Evolutionary conservation across 1,140 invertebrate species (phyloP), one percentile per base, ranked within the genome.

Genomic region (Archegozetes longisetosus): DNA sequence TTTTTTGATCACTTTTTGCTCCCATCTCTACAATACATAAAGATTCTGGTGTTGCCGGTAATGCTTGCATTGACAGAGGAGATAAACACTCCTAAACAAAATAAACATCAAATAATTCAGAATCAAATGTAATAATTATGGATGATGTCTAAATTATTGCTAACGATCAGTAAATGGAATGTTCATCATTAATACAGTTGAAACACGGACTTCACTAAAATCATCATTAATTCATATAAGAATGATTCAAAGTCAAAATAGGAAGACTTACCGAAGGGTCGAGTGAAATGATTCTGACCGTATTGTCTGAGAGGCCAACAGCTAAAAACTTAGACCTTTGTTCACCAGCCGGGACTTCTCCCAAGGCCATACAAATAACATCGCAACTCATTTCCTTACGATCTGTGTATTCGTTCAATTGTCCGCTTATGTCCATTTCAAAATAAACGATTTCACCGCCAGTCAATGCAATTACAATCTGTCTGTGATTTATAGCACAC

Each of bases 391-490:
- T 88, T 69, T 96, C 91, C 23, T 62, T 62, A 20, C 64, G 53
- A 69, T 98, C 92, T 4, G 89, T 95, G 67, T 96, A 98, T 70
- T 99, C 96, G 72, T 98, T 97, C 27, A 99, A 74, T 74, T 97
- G 91, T 0, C 94, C 94, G 65, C 88, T 90, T 63, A 87, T 84
- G 73, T 98, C 94, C 92, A 99, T 94, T 79, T 98, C 95, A 74
- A 99, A 99, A 75, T 98, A 99, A 20, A 98, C 92, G 23, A 99
- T 75, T 77, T 98, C 95, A 52, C 94, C 92, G 0, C 94, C 95
- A 32, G 89, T 89, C 3, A 99, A 74, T 0, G 95, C 94, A 64
- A 99, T 98, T 0, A 98, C 94, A 24, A 97, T 91, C 76, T 99
- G 96, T 60, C 95, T 77, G 69, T 96, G 89, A 75, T 99, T 99